A percentile compares a stretch with the other conserved stretches of the same genome.
Evolutionary conservation across 2,797 vertebrate species (phyloP).

Genomic region (Urosaurus nigricauda): DNA sequence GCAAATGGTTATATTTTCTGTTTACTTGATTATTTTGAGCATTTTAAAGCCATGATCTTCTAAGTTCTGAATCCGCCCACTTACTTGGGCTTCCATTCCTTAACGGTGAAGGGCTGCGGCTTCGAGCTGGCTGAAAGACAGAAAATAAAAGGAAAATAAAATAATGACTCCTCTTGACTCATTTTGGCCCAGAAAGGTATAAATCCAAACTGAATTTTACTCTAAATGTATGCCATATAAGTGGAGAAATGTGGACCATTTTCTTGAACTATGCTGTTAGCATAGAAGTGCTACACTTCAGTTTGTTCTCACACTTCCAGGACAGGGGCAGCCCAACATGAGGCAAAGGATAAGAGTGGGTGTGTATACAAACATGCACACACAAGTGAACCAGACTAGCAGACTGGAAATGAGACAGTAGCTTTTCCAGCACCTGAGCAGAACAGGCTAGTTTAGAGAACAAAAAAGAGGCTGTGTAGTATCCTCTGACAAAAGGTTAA

Average conservation of each 20-base stretch:
- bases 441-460: too few species aligned
- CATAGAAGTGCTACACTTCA: background rate
- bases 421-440: too few species aligned
- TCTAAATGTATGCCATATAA: too few species aligned
- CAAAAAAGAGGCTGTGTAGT: too few species aligned
- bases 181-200: constrained; percentile 16
- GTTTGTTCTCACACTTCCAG: background rate
- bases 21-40: background rate
- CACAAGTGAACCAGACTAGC: too few species aligned
- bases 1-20: constrained; percentile 8
- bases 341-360: background rate
- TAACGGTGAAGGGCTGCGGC: constrained; percentile 79
- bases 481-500: too few species aligned
- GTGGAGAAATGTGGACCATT: background rate
- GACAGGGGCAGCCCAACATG: background rate
- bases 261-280: background rate
- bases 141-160: constrained; percentile 13
- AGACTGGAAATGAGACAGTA: too few species aligned
- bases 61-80: constrained; percentile 56
- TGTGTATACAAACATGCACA: too few species aligned
- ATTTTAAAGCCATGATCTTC: constrained; percentile 37
- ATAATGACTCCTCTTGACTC: background rate
- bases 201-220: background rate
- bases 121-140: constrained; percentile 76
- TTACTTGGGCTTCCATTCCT: constrained; percentile 76